Conservation (phyloP, 2,888 invertebrate genomes). For the Helleia helle region DNA sequence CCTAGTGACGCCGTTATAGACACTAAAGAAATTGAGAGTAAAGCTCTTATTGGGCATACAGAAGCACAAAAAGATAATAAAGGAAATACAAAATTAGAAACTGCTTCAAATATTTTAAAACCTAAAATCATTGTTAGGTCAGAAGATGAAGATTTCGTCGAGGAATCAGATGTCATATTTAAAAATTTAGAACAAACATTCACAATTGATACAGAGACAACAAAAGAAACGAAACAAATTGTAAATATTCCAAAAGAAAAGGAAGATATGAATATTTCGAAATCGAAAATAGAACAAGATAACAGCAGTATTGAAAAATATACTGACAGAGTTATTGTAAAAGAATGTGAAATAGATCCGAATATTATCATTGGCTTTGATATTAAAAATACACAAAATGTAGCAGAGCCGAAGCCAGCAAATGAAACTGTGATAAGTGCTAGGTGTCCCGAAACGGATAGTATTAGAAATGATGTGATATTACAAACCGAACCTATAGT, state of each 20-base stretch:
- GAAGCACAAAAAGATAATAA: neutral
- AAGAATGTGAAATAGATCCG: conserved; percentile 9
- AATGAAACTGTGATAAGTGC: conserved; percentile 9
- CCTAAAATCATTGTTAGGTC: conserved; percentile 6
- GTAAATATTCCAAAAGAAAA: conserved; percentile 5
- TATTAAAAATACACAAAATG: conserved; percentile 5
- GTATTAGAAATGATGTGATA: conserved; percentile 9
- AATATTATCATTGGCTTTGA: conserved; percentile 7
- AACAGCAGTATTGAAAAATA: conserved; percentile 8
- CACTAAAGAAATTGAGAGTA: conserved; percentile 9
- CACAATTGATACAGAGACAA: conserved; percentile 2
- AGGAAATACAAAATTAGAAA: conserved; percentile 8
- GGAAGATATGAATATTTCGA: conserved; percentile 1
- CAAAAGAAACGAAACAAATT: neutral
- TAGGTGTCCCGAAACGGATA: conserved; percentile 10
- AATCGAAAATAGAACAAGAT: neutral
- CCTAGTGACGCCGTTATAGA: conserved; percentile 9
- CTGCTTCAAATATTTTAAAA: neutral
- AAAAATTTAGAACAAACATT: conserved; percentile 2
- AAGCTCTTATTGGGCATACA: neutral
- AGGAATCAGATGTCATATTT: neutral
- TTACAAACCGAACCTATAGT: conserved; percentile 10
- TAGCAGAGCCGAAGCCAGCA: conserved; percentile 12
- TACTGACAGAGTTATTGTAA: conserved; percentile 9
- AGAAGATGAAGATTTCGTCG: neutral